Percentiles rank a stretch among this genome's conserved stretches.
phyloP scores from a whole-genome alignment of 2,113 vertebrate genomes.

The Riparia riparia region DNA sequence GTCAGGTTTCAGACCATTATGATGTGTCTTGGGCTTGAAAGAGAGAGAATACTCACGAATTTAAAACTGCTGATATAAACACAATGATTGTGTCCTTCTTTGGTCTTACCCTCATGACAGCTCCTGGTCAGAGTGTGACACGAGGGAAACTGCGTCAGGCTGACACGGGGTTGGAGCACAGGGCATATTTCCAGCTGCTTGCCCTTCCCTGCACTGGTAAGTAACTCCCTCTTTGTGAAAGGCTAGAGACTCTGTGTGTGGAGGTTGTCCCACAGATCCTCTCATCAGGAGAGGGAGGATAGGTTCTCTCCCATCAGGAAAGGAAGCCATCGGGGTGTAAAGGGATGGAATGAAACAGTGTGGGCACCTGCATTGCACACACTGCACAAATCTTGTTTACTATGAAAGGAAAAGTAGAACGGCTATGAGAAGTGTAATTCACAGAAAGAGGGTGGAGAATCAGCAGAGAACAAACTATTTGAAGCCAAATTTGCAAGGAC shows the following conservation, averaged over 20 bases:
- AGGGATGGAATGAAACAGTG: neutral
- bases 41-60: neutral
- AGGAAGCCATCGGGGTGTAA: neutral
- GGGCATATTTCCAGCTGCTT: neutral
- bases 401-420: neutral
- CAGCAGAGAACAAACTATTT: neutral
- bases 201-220: neutral
- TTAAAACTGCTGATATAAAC: neutral
- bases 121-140: neutral
- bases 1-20: neutral
- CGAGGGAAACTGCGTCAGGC: neutral
- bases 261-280: neutral
- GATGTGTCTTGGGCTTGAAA: neutral
- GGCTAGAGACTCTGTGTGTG: neutral
- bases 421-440: neutral
- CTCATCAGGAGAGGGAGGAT: neutral
- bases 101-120: neutral
- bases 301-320: neutral
- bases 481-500: neutral
- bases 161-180: neutral
- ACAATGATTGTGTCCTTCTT: neutral
- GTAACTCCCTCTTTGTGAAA: neutral
- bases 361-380: fast-evolving
- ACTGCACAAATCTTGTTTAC: neutral
- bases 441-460: neutral